Evolutionary conservation across 2,113 vertebrate species (phyloP), one percentile per base, ranked within the genome.

Genomic region (Entomyzon cyanotis): DNA sequence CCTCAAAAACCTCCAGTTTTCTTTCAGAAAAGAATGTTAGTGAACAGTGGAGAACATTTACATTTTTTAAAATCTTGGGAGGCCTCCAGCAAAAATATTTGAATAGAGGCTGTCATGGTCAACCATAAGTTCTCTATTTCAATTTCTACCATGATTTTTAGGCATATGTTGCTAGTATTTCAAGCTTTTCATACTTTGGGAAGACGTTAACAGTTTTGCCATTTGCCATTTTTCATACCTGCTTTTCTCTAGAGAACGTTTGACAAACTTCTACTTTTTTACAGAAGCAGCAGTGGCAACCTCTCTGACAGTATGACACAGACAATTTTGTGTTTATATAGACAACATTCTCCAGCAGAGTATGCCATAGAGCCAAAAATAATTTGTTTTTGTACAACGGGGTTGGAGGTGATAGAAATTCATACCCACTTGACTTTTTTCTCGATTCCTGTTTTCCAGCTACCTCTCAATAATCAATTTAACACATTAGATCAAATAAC

Each of bases 1-100:
- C 17, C 12, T 2, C 0, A 0, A 39, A 59, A 71, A 10, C 4
- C 12, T 79, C 5, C 2, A 10, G 5, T 19, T 68, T 60, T 67
- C 19, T 35, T 69, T 87, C 74, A 73, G 33, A 56, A 73, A 84
- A 79, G 4, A 85, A 55, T 9, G 8, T 18, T 82, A 39, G 71
- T 9, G 35, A 80, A 46, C 9, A 46, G 15, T 24, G 24, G 11
- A 58, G 9, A 89, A 73, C 3, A 30, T 9, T 37, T 9, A 42
- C 19, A 31, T 71, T 53, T 60, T 74, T 5, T 49, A 39, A 68
- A 75, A 56, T 11, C 12, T 47, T 79, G 52, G 9, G 18, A 42
- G 6, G 23, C 6, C 8, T 87, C 44, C 79, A 87, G 9, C 15
- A 85, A 46, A 7, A 82, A 24, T 11, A 85, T 21, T 1, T 67